phyloP scores from a whole-genome alignment of 2,888 invertebrate species.

The Drosophila conformis region DNA sequence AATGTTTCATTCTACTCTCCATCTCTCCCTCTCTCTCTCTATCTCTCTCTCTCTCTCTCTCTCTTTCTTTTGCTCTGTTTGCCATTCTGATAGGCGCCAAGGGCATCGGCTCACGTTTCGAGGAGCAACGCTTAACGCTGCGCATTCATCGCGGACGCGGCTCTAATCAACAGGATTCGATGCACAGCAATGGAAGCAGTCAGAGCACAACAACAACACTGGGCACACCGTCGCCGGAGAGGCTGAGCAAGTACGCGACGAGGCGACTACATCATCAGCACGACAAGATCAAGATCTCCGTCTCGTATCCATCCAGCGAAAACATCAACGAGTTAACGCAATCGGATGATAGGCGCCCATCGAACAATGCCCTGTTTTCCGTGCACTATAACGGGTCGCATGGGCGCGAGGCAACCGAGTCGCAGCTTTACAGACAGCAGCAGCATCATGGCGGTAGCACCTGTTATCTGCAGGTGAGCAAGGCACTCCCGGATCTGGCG shows the following conservation, averaged over 20 bases:
- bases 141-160: constrained; percentile 95
- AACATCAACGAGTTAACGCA: constrained; percentile 86
- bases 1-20: constrained; percentile 22
- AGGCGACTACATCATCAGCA: constrained; percentile 86
- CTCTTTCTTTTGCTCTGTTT: not conserved
- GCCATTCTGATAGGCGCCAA: constrained; percentile 85
- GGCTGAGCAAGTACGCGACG: constrained; percentile 87
- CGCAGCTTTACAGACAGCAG: constrained; percentile 84
- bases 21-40: not conserved
- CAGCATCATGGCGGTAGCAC: constrained; percentile 83
- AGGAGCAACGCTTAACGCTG: constrained; percentile 95
- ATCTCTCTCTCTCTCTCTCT: not conserved
- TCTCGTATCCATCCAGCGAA: constrained; percentile 93
- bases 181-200: constrained; percentile 89
- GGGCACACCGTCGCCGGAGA: constrained; percentile 88
- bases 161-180: constrained; percentile 88
- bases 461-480: constrained; percentile 87
- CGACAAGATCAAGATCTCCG: constrained; percentile 94
- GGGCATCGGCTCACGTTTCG: constrained; percentile 91
- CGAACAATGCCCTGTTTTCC: constrained; percentile 83
- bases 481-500: constrained; percentile 84
- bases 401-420: constrained; percentile 88
- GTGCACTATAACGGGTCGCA: constrained; percentile 89
- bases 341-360: constrained; percentile 82
- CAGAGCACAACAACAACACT: constrained; percentile 89